Percentiles rank a stretch among this genome's conserved stretches.
Evolutionary conservation across 2,888 invertebrate genomes (phyloP).

Genomic region (Halictus ligatus): DNA sequence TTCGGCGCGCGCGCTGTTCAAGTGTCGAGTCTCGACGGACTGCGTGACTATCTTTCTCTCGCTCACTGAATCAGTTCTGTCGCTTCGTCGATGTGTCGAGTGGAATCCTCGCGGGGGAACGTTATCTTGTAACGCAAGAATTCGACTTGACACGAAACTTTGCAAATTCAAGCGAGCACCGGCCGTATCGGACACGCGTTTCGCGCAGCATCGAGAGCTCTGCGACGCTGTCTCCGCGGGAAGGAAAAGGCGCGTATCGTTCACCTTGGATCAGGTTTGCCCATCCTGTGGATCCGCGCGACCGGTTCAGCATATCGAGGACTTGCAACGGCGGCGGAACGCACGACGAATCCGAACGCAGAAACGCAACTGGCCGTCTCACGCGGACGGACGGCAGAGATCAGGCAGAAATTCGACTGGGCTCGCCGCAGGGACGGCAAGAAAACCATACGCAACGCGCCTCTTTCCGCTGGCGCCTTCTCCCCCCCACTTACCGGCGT

Average conservation of each 20-base stretch:
- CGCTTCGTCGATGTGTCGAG: no score
- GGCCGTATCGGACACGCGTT: neutral
- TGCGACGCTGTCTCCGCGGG: neutral
- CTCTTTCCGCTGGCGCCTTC: conserved; percentile 39
- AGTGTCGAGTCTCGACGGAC: no score
- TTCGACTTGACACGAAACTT: no score
- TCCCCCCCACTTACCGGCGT: conserved; percentile 11
- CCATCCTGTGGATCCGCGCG: neutral
- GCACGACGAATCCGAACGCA: conserved; percentile 51
- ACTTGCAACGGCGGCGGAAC: conserved; percentile 22
- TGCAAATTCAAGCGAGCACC: no score
- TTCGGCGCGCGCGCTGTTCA: no score
- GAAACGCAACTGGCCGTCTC: conserved; percentile 55
- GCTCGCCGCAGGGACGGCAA: conserved; percentile 39
- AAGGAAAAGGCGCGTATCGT: neutral
- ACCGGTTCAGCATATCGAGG: conserved; percentile 12
- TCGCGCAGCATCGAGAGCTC: neutral
- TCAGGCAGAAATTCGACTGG: conserved; percentile 54
- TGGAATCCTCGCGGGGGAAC: no score
- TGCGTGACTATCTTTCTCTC: no score
- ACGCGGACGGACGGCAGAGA: conserved; percentile 32
- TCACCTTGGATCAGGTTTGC: neutral
- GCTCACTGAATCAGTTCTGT: no score
- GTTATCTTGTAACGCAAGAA: no score
- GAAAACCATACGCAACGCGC: conserved; percentile 39